Evolutionary conservation across 2,888 invertebrate species (phyloP).

Genomic region (Agonopterix heracliana): DNA sequence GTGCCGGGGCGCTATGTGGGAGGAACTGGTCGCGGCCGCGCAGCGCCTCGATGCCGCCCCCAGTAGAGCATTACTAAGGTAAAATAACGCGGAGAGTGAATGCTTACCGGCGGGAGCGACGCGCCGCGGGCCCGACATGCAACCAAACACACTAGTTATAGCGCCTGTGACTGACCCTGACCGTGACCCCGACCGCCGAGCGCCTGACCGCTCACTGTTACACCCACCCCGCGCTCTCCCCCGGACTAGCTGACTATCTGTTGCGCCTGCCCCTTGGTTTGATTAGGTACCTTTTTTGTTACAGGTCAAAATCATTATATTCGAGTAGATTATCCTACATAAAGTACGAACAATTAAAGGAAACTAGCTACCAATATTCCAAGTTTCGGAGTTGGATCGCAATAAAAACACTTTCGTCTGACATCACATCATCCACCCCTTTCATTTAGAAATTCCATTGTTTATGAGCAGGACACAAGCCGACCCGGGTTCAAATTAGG

Average conservation of each 20-base stretch:
- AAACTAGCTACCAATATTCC: too few relatives aligned
- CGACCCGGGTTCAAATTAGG: too few relatives aligned
- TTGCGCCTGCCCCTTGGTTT: not conserved
- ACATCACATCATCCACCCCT: too few relatives aligned
- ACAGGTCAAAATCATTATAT: too few relatives aligned
- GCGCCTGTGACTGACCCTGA: constrained; percentile 1
- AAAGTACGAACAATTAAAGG: too few relatives aligned
- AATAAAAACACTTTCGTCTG: too few relatives aligned
- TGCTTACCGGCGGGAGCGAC: constrained; percentile 49
- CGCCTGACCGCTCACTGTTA: constrained; percentile 1
- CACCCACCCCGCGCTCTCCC: not conserved
- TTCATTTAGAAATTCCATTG: too few relatives aligned
- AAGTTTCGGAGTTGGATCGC: too few relatives aligned
- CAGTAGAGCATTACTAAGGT: constrained; percentile 62
- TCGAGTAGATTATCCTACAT: too few relatives aligned
- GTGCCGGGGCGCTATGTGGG: constrained; percentile 11
- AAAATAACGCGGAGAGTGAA: constrained; percentile 48
- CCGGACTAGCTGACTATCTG: not conserved
- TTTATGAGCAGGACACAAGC: too few relatives aligned
- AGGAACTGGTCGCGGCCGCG: constrained; percentile 13
- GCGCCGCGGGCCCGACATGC: constrained; percentile 44
- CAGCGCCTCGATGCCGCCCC: constrained; percentile 22
- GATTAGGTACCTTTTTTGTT: too few relatives aligned
- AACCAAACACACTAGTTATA: constrained; percentile 53
- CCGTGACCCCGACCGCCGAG: not conserved